Evolutionary conservation across 2,113 vertebrate genomes (phyloP), one percentile per base, ranked within the genome.

Genomic region (Pholis gunnellus): DNA sequence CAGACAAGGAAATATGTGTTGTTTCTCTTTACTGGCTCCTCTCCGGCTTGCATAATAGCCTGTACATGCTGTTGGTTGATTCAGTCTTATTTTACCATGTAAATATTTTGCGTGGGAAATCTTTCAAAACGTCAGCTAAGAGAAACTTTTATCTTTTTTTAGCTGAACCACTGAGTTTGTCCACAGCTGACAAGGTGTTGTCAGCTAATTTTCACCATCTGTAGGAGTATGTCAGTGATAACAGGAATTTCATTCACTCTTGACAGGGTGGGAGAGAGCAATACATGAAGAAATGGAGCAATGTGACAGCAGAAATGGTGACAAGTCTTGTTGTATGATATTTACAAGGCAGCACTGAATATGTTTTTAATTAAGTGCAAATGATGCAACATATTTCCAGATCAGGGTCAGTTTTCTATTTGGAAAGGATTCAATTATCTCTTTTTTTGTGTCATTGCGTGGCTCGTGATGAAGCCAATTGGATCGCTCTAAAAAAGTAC

Each of bases 351-450:
- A 27, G 44, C 0, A 9, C 3, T 17, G 34, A 0, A 22, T 66
- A 2, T 38, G 9, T 60, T 46, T 34, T 65, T 63, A 36, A 71
- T 71, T 59, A 17, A 48, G 15, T 54, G 14, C 1, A 36, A 57
- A 50, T 36, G 34, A 15, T 46, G 29, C 14, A 50, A 20, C 10
- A 9, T n/a, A 10, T 20, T 59, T 44, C 48, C 17, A 57, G 4
- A 40, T 6, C 14, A 50, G 61, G 61, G 34, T 40, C 20, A 42
- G 13, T 66, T 66, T 66, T 27, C 36, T 48, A 20, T 31, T 68
- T 48, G 66, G 27, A 68, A 68, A 31, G 25, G 42, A 68, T 48
- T 88, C 68, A 66, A 2, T 84, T 72, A 63, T 68, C 54, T 84
- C 54, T 67, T 0, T 17, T 68, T 68, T 66, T 52, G 9, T 71